Conservation (phyloP, 2,797 vertebrate genomes). For the Takifugu rubripes region DNA sequence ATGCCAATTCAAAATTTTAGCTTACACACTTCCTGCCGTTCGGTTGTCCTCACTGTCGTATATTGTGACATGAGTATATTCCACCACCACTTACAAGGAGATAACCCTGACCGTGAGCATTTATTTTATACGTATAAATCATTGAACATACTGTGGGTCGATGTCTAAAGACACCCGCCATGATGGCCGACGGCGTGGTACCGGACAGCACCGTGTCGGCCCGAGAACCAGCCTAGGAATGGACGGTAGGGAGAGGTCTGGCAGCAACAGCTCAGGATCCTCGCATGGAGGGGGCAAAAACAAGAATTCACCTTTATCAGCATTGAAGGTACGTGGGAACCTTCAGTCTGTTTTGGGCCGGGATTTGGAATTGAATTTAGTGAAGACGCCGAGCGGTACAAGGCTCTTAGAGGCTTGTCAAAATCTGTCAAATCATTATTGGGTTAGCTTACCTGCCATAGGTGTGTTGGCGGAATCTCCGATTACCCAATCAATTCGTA, state of each 20-base stretch:
- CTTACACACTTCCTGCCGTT: slow-evolving; percentile 59
- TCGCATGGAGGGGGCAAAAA: slow-evolving; percentile 81
- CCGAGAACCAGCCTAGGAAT: slow-evolving; percentile 70
- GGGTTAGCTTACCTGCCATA: slow-evolving; percentile 13
- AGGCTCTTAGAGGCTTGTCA: not conserved
- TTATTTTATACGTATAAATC: not conserved
- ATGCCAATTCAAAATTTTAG: slow-evolving; percentile 28
- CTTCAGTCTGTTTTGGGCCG: too few relatives aligned
- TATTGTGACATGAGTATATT: slow-evolving; percentile 58
- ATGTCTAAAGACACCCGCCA: slow-evolving; percentile 83
- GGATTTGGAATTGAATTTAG: not conserved
- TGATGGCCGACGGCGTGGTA: slow-evolving; percentile 77
- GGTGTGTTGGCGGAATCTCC: slow-evolving; percentile 8
- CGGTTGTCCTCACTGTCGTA: slow-evolving; percentile 56
- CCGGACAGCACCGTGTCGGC: slow-evolving; percentile 75
- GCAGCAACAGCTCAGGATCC: slow-evolving; percentile 82
- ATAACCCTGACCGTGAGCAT: slow-evolving; percentile 13
- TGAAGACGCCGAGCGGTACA: not conserved
- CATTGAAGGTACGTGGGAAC: slow-evolving; percentile 67
- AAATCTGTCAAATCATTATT: slow-evolving; percentile 1
- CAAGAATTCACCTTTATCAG: slow-evolving; percentile 67
- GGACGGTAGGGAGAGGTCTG: slow-evolving; percentile 80
- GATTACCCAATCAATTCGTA: not conserved
- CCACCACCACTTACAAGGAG: slow-evolving; percentile 42
- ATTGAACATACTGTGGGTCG: slow-evolving; percentile 15